phyloP scores from a whole-genome alignment of 2,113 vertebrate species.

The Dinomys branickii region DNA sequence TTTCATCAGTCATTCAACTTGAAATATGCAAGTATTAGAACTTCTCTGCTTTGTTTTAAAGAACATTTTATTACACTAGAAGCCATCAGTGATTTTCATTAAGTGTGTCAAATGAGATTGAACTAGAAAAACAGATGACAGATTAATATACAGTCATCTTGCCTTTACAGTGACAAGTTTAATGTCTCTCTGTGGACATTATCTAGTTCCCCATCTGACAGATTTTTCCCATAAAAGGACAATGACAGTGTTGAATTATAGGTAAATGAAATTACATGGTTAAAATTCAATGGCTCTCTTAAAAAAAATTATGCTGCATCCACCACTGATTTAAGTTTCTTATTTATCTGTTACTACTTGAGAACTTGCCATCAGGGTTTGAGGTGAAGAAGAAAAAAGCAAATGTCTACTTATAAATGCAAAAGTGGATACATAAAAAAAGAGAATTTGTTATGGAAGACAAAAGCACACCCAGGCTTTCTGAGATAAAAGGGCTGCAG shows the following conservation, averaged over 20 bases:
- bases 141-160: slow-evolving; percentile 61
- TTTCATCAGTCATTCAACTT: slow-evolving; percentile 37
- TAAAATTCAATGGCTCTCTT: background rate
- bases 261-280: slow-evolving; percentile 42
- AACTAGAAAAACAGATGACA: slow-evolving; percentile 48
- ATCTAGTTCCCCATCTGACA: slow-evolving; percentile 50
- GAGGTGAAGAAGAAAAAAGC: background rate
- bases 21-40: slow-evolving; percentile 46
- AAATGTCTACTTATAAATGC: background rate
- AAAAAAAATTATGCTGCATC: slow-evolving; percentile 33
- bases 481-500: background rate
- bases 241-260: slow-evolving; percentile 53
- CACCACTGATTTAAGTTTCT: background rate
- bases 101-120: slow-evolving; percentile 72
- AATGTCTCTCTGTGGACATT: slow-evolving; percentile 40
- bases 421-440: background rate
- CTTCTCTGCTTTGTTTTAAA: slow-evolving; percentile 48
- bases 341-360: background rate
- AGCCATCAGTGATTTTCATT: slow-evolving; percentile 67
- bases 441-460: background rate
- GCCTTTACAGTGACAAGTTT: slow-evolving; percentile 57
- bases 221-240: slow-evolving; percentile 19
- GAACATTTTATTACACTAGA: slow-evolving; percentile 41
- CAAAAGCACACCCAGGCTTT: background rate
- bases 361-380: background rate